Conservation (phyloP, 2,113 vertebrate species). For the Ammodytes dubius region DNA sequence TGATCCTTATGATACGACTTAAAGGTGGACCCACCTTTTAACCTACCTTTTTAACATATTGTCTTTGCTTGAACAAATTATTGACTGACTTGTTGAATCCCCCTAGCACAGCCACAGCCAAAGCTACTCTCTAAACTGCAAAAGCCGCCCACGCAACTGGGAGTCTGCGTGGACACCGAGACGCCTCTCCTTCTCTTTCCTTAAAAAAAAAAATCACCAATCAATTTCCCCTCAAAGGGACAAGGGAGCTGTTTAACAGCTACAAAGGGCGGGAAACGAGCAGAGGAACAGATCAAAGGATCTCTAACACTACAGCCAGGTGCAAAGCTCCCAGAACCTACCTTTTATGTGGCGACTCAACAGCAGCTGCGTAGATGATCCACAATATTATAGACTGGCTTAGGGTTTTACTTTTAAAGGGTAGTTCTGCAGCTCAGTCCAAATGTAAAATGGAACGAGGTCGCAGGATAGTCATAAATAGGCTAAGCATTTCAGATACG, state of each 20-base stretch:
- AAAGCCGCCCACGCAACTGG: constrained; percentile 41
- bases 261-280: constrained; percentile 72
- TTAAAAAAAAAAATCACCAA: constrained; percentile 71
- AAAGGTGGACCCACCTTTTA: background rate
- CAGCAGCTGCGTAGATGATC: constrained; percentile 58
- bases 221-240: constrained; percentile 70
- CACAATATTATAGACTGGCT: constrained; percentile 32
- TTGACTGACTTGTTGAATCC: background rate
- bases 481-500: constrained; percentile 43
- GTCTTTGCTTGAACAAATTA: background rate
- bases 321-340: constrained; percentile 67
- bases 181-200: constrained; percentile 52
- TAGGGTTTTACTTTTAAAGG: constrained; percentile 32
- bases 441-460: constrained; percentile 16
- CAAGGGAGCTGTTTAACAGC: constrained; percentile 66
- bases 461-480: constrained; percentile 23
- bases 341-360: constrained; percentile 62
- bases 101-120: constrained; percentile 24
- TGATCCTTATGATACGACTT: background rate
- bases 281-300: constrained; percentile 78
- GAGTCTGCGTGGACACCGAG: constrained; percentile 55
- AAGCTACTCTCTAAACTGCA: constrained; percentile 18
- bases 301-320: constrained; percentile 68
- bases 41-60: too few relatives aligned
- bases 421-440: constrained; percentile 10